Conservation (phyloP, 1,140 invertebrate genomes). For the Pogonomyrmex barbatus region DNA sequence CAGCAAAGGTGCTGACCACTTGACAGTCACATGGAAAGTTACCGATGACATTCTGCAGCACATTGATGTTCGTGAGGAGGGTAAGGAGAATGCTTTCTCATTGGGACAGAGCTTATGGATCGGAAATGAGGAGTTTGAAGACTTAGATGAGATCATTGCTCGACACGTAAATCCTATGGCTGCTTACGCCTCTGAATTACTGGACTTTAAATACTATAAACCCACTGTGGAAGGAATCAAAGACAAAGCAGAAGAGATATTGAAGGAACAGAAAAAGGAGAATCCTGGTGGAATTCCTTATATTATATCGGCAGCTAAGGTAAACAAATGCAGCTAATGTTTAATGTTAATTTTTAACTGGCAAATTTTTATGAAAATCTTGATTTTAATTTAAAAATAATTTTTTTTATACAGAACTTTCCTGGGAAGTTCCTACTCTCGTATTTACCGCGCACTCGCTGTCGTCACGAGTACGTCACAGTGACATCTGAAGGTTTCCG, state of each 20-base stretch:
- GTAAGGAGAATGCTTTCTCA: conserved; percentile 98
- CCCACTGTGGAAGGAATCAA: conserved; percentile 90
- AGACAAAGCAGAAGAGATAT: conserved; percentile 94
- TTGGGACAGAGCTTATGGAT: conserved; percentile 95
- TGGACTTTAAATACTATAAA: conserved; percentile 96
- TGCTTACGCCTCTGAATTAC: conserved; percentile 94
- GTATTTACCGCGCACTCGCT: conserved; percentile 94
- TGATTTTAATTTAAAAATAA: conserved; percentile 16
- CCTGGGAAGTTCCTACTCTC: conserved; percentile 98
- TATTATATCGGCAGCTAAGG: conserved; percentile 93
- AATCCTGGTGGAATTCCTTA: conserved; percentile 96
- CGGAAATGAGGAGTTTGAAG: conserved; percentile 97
- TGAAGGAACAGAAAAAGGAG: conserved; percentile 94
- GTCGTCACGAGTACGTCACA: conserved; percentile 96
- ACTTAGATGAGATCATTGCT: conserved; percentile 99
- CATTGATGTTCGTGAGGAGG: conserved; percentile 97
- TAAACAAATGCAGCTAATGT: conserved; percentile 70
- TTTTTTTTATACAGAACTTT: conserved; percentile 87
- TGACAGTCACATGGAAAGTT: conserved; percentile 99
- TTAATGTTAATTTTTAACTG: neutral
- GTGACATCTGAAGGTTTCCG: conserved; percentile 97
- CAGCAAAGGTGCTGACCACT: conserved; percentile 97
- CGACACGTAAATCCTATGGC: conserved; percentile 98
- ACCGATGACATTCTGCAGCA: conserved; percentile 97
- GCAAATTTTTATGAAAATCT: neutral